phyloP scores from a whole-genome alignment of 1,140 invertebrate genomes.

The Metopolophium dirhodum region DNA sequence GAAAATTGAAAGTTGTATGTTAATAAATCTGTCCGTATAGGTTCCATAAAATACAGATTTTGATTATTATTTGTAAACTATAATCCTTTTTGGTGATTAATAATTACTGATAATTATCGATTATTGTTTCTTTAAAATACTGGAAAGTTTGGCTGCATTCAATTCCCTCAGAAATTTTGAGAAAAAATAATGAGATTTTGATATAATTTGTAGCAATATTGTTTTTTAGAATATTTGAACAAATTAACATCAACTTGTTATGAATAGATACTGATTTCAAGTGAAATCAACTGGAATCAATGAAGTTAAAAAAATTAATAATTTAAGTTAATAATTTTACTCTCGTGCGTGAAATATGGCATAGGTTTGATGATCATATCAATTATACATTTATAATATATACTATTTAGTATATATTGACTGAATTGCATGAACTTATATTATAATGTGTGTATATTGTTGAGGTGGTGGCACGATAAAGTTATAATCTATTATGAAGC shows the following conservation, averaged over 20 bases:
- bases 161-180: background rate
- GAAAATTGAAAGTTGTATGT: background rate
- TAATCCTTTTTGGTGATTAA: background rate
- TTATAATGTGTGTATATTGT: background rate
- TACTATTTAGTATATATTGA: background rate
- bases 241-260: background rate
- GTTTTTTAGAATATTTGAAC: background rate
- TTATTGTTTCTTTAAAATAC: background rate
- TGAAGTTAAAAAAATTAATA: no score
- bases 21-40: background rate
- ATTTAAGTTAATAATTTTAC: no score
- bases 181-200: background rate
- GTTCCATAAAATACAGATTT: background rate
- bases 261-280: background rate
- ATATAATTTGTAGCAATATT: background rate
- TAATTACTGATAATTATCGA: background rate
- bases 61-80: background rate
- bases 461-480: background rate
- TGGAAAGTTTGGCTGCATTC: background rate
- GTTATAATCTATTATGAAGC: background rate
- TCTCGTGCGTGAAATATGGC: background rate
- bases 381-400: background rate
- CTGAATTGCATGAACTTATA: background rate
- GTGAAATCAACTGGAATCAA: background rate
- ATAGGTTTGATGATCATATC: background rate